These are phyloP conservation scores for Listronotus oregonensis DNA, from an alignment of 1,140 invertebrate species.

Conservation along the genomic window DNA sequence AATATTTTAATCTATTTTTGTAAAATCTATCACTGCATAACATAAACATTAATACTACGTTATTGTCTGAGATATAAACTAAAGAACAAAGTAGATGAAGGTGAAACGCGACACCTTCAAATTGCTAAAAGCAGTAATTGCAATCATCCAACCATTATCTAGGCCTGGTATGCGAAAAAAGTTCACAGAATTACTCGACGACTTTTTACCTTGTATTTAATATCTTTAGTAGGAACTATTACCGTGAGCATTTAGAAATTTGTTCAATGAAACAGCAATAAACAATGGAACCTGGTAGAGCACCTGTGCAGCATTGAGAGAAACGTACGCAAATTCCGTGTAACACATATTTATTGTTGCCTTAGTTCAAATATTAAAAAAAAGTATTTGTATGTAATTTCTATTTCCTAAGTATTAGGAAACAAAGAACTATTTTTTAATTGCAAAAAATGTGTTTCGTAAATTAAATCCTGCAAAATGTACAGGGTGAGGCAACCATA, in stretches of 20 bases:
- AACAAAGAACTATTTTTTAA: too few species aligned
- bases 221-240: slow-evolving; percentile 43
- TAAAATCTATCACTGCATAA: too few species aligned
- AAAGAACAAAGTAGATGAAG: too few species aligned
- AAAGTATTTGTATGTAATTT: too few species aligned
- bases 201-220: slow-evolving; percentile 43
- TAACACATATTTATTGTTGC: slow-evolving; percentile 19
- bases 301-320: slow-evolving; percentile 31
- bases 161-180: slow-evolving; percentile 39
- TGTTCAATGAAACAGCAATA: slow-evolving; percentile 41
- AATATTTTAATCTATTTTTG: too few species aligned
- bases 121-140: slow-evolving; percentile 17
- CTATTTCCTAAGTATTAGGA: too few species aligned
- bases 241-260: slow-evolving; percentile 40
- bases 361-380: too few species aligned
- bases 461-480: too few species aligned
- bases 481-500: too few species aligned
- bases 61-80: too few species aligned
- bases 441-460: too few species aligned
- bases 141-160: slow-evolving; percentile 33
- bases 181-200: slow-evolving; percentile 31
- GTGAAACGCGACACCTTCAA: slow-evolving; percentile 12
- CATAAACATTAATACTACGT: too few species aligned
- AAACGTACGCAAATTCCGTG: slow-evolving; percentile 33
- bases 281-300: slow-evolving; percentile 27